Percentiles rank a stretch among this genome's conserved stretches.
phyloP scores from a whole-genome alignment of 1,140 invertebrate species.

The Bombus polaris region DNA sequence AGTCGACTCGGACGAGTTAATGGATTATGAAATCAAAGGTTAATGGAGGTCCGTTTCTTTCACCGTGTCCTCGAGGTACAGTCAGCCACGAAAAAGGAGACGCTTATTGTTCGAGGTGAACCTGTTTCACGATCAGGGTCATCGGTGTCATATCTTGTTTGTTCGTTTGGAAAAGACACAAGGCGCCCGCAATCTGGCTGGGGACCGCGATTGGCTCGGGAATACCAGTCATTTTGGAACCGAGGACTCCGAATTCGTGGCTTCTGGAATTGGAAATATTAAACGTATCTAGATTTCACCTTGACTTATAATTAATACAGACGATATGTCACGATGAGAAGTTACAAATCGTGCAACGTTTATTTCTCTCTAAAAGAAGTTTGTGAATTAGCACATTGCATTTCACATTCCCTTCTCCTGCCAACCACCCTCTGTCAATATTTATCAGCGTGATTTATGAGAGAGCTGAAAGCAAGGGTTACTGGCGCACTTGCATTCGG shows the following conservation, averaged over 20 bases:
- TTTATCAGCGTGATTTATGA: constrained; percentile 5
- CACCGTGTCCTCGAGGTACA: neutral
- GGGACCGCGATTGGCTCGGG: too few relatives aligned
- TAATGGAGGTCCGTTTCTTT: neutral
- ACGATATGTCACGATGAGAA: too few relatives aligned
- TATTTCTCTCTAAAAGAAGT: neutral
- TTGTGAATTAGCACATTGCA: neutral
- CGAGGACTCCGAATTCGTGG: too few relatives aligned
- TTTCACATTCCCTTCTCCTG: neutral
- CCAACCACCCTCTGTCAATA: neutral
- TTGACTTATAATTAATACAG: too few relatives aligned
- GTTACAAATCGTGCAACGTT: neutral
- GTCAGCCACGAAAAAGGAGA: neutral
- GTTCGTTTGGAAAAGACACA: neutral
- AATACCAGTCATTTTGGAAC: neutral
- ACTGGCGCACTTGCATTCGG: neutral
- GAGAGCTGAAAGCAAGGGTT: neutral
- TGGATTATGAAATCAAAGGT: neutral
- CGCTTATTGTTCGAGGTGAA: neutral
- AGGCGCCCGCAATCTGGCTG: neutral
- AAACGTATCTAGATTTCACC: too few relatives aligned
- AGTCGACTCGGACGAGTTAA: neutral
- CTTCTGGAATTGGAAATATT: too few relatives aligned
- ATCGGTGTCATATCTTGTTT: too few relatives aligned
- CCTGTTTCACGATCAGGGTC: constrained; percentile 26